phyloP scores from a whole-genome alignment of 2,888 invertebrate genomes.

The Anarsia innoxiella region DNA sequence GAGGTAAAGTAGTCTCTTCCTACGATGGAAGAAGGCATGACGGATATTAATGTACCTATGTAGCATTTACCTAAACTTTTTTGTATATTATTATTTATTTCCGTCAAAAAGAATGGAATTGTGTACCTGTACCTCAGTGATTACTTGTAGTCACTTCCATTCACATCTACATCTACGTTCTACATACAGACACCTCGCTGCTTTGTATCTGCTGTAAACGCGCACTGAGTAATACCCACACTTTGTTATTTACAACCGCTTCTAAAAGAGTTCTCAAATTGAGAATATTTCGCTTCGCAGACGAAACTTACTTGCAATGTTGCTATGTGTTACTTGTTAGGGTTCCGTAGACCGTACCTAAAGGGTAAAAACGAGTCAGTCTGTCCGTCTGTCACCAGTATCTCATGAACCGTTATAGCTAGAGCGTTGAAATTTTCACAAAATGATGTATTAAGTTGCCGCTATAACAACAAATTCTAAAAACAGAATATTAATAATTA shows the following conservation, averaged over 20 bases:
- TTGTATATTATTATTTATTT: not conserved
- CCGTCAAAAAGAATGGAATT: too few relatives aligned
- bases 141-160: too few relatives aligned
- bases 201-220: not conserved
- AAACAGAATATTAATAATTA: too few relatives aligned
- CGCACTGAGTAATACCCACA: not conserved
- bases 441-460: too few relatives aligned
- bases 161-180: not conserved
- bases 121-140: too few relatives aligned
- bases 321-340: too few relatives aligned
- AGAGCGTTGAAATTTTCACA: not conserved
- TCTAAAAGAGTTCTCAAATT: not conserved
- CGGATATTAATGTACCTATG: too few relatives aligned
- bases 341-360: not conserved
- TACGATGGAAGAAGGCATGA: too few relatives aligned
- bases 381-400: not conserved
- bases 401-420: not conserved
- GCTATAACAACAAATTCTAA: too few relatives aligned
- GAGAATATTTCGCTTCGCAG: not conserved
- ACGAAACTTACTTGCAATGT: too few relatives aligned
- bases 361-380: not conserved
- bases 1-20: too few relatives aligned
- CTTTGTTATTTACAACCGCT: constrained; percentile 1
- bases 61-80: not conserved
- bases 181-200: not conserved